A percentile compares a stretch with the other conserved stretches of the same genome.
Evolutionary conservation across 2,888 invertebrate species (phyloP).

Genomic region (Apamea sordens): DNA sequence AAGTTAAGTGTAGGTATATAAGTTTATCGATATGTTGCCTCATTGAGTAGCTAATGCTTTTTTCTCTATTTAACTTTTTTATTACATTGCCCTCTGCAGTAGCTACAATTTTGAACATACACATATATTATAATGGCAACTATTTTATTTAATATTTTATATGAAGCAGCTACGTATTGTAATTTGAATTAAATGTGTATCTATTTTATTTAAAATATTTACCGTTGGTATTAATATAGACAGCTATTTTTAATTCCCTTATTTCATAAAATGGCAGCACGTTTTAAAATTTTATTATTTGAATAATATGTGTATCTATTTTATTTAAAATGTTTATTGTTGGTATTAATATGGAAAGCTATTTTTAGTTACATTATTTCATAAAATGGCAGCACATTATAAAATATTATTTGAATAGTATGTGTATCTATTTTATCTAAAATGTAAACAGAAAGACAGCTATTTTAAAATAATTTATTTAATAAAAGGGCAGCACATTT

Average conservation of each 20-base stretch:
- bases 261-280: constrained; percentile 9
- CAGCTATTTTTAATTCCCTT: background rate
- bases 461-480: background rate
- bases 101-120: constrained; percentile 63
- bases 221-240: background rate
- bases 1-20: constrained; percentile 47
- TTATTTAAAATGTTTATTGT: background rate
- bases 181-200: constrained; percentile 4
- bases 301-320: constrained; percentile 11
- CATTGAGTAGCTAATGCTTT: constrained; percentile 62
- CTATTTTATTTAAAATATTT: constrained; percentile 2
- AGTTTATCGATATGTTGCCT: constrained; percentile 55
- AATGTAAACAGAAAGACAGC: background rate
- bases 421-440: constrained; percentile 8
- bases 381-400: constrained; percentile 17
- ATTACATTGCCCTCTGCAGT: constrained; percentile 70
- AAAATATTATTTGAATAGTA: background rate
- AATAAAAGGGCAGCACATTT: background rate
- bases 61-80: constrained; percentile 13
- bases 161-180: constrained; percentile 26
- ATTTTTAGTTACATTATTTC: constrained; percentile 3
- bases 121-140: constrained; percentile 25
- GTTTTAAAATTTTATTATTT: background rate
- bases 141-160: constrained; percentile 25
- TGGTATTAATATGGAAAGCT: background rate